Evolutionary conservation across 1,140 invertebrate genomes (phyloP), one percentile per base, ranked within the genome.

Genomic region (Hyles euphorbiae): DNA sequence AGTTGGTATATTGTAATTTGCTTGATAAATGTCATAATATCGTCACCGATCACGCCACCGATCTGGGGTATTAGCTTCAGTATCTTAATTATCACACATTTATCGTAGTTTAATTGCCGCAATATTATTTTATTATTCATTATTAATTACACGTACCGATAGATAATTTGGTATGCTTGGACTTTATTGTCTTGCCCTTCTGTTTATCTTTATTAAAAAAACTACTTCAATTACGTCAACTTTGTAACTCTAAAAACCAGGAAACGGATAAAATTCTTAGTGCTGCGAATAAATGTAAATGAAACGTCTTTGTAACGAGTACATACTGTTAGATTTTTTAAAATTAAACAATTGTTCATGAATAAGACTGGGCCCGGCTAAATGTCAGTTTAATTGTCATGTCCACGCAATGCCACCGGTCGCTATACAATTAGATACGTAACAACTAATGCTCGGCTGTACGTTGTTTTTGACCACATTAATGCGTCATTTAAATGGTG

Each of bases 401-500:
- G 54, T 62, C 61, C 60, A 64, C 53, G 57, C 53, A 56, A 50
- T 60, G 53, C 46, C 10, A 48, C 57, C 36, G 36, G 36, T 8
- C 36, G 36, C 36, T 8, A 22, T 22, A 65, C 65, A 65, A 68
- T 68, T 70, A 63, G 36, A 55, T 12, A 46, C 51, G 53, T 69
- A 60, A 63, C 67, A 60, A 66, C 69, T 77, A 73, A 69, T 65
- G 62, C 61, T 59, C 60, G 63, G 67, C 36, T 8, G 36, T 76
- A 78, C 76, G 76, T 72, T 78, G 71, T 81, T 79, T 74, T 81
- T 72, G 71, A 74, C 76, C 75, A 76, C 71, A 81, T 83, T 83
- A 78, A 70, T 72, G 65, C 72, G 71, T 83, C 76, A 75, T 72
- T 71, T 82, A 87, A 85, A 81, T 83, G 73, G 75, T 82, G 83